phyloP scores from a whole-genome alignment of 2,797 vertebrate species.

The Mallotus villosus region DNA sequence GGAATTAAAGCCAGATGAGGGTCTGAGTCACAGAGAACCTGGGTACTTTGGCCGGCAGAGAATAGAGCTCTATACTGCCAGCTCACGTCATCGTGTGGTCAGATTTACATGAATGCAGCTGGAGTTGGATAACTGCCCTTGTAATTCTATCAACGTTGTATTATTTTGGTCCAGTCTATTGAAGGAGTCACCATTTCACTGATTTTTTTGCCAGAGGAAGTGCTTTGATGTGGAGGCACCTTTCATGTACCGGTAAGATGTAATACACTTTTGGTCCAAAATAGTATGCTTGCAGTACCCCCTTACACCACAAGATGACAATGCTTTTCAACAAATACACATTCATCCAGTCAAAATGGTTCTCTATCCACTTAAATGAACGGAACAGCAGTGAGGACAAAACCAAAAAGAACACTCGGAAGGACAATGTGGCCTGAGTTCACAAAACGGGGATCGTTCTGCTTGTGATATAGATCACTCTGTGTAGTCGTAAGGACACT shows the following conservation, averaged over 20 bases:
- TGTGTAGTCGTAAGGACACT: neutral
- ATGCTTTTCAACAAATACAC: neutral
- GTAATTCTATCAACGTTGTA: conserved; percentile 23
- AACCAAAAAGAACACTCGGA: neutral
- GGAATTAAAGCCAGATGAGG: conserved; percentile 39
- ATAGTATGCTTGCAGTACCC: neutral
- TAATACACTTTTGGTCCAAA: neutral
- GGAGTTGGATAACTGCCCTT: conserved; percentile 24
- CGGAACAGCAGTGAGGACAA: no score
- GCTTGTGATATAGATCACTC: conserved; percentile 2
- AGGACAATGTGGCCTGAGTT: neutral
- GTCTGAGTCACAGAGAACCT: conserved; percentile 55
- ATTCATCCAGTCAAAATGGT: no score
- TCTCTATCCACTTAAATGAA: neutral
- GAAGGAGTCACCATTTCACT: neutral
- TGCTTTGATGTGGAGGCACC: neutral
- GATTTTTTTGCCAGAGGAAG: neutral
- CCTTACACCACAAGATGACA: neutral
- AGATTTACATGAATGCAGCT: conserved; percentile 17
- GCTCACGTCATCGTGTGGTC: conserved; percentile 26
- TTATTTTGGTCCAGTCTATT: neutral
- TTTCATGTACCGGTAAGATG: neutral
- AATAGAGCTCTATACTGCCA: conserved; percentile 11
- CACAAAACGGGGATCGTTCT: neutral
- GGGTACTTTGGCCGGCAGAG: conserved; percentile 16